Percentiles rank a stretch among this genome's conserved stretches.
Conservation (phyloP, 2,888 invertebrate genomes). For the Drosophila nr. perissopoda region DNA sequence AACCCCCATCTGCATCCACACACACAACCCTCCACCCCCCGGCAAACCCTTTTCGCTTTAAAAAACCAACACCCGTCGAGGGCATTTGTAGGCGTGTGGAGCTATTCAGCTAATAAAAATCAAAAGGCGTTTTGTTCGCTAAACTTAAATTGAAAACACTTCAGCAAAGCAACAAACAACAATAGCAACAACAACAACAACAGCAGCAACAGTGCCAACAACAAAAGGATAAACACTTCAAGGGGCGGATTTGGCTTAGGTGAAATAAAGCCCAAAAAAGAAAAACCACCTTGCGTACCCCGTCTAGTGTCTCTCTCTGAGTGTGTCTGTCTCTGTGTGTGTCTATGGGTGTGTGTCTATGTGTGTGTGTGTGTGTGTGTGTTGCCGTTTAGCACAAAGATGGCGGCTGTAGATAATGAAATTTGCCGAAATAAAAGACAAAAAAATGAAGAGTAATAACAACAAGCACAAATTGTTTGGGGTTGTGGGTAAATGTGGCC, state of each 20-base stretch:
- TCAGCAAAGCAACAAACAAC: slow-evolving; percentile 53
- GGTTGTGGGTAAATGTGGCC: slow-evolving; percentile 1
- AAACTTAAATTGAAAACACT: slow-evolving; percentile 85
- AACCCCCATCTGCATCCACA: neutral
- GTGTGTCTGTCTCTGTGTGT: neutral
- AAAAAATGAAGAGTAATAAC: slow-evolving; percentile 19
- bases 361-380: slow-evolving; percentile 38
- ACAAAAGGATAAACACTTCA: slow-evolving; percentile 79
- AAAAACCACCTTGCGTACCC: neutral
- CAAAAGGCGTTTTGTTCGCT: slow-evolving; percentile 83
- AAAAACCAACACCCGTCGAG: neutral
- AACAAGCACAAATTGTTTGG: neutral
- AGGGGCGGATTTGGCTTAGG: slow-evolving; percentile 81
- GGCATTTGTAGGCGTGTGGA: slow-evolving; percentile 37
- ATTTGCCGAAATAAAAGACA: slow-evolving; percentile 67
- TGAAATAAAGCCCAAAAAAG: slow-evolving; percentile 51
- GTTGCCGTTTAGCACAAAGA: slow-evolving; percentile 78
- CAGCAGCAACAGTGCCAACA: slow-evolving; percentile 32
- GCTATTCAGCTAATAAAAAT: slow-evolving; percentile 75
- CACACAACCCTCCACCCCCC: neutral
- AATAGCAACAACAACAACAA: slow-evolving; percentile 24
- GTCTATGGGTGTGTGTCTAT: slow-evolving; percentile 35
- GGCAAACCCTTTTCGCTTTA: slow-evolving; percentile 1
- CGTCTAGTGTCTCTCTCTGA: neutral
- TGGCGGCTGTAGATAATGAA: slow-evolving; percentile 77